These are phyloP conservation scores for Leptodactylus fallax DNA, from an alignment of 2,797 vertebrate genomes.

Conservation along the genomic window DNA sequence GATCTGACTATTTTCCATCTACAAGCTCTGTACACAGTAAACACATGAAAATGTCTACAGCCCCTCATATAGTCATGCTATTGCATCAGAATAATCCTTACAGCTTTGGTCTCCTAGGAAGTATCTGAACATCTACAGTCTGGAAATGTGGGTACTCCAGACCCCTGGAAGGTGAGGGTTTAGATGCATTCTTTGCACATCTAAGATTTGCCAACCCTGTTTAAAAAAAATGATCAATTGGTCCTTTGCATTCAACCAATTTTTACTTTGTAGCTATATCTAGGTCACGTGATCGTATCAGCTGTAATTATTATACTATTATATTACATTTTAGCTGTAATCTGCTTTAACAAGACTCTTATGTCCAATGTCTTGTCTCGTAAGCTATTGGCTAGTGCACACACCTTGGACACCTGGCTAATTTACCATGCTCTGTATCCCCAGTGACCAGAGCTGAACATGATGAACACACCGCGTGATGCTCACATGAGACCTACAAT, in stretches of 20 bases:
- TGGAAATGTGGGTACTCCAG: too few species aligned
- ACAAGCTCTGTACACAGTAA: too few species aligned
- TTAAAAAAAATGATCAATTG: neutral
- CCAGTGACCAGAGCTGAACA: neutral
- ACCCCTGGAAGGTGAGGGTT: too few species aligned
- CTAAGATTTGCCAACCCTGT: neutral
- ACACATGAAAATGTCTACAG: too few species aligned
- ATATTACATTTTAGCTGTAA: neutral
- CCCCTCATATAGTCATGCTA: too few species aligned
- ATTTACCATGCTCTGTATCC: slow-evolving; percentile 15
- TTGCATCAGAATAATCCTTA: too few species aligned
- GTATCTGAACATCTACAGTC: too few species aligned
- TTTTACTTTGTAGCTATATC: neutral
- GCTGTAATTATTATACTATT: neutral
- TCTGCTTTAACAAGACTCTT: neutral
- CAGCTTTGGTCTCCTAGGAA: too few species aligned
- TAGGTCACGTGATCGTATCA: neutral
- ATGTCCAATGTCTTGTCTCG: neutral
- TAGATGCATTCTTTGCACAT: too few species aligned
- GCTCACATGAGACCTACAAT: slow-evolving; percentile 13
- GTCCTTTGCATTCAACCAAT: neutral
- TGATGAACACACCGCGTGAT: neutral
- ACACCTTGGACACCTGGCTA: neutral
- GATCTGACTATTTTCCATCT: too few species aligned
- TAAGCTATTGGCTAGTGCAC: neutral